These are phyloP conservation scores for Schrankia costaestrigalis DNA, from an alignment of 2,888 invertebrate species.

Conservation along the genomic window DNA sequence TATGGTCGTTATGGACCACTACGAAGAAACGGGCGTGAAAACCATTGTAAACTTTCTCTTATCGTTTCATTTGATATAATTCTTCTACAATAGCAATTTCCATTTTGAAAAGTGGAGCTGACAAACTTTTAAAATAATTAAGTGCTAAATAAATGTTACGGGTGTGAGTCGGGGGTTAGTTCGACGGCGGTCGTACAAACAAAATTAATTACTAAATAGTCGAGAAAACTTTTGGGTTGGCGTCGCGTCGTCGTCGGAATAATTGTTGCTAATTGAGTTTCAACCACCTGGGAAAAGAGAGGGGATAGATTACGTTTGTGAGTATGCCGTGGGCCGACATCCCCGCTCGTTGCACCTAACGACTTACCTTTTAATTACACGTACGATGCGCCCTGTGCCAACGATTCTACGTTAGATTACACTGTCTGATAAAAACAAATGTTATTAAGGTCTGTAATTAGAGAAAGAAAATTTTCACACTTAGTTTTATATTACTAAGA, in stretches of 20 bases:
- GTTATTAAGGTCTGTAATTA: no score
- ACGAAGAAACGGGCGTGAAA: slow-evolving; percentile 66
- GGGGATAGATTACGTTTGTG: slow-evolving; percentile 43
- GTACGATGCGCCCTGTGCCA: slow-evolving; percentile 11
- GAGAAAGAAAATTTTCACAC: no score
- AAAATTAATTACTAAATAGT: slow-evolving; percentile 75
- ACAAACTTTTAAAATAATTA: slow-evolving; percentile 44
- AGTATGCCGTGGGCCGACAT: slow-evolving; percentile 23
- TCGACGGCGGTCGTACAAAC: slow-evolving; percentile 54
- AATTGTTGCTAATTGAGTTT: slow-evolving; percentile 76
- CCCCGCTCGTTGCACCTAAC: slow-evolving; percentile 34
- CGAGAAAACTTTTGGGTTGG: slow-evolving; percentile 64
- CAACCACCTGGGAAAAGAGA: slow-evolving; percentile 54
- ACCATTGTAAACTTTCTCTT: slow-evolving; percentile 69
- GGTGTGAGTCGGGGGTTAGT: slow-evolving; percentile 40
- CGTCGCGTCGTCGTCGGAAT: slow-evolving; percentile 60
- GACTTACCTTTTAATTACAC: slow-evolving; percentile 45
- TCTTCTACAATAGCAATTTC: slow-evolving; percentile 46
- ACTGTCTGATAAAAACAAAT: slow-evolving; percentile 1
- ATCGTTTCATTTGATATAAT: slow-evolving; percentile 65
- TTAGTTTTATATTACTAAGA: no score
- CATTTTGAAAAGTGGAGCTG: slow-evolving; percentile 32
- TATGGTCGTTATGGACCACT: slow-evolving; percentile 76
- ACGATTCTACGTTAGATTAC: not conserved
- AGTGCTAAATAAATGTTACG: slow-evolving; percentile 40